Conservation (phyloP, 2,888 invertebrate genomes). For the Mythimna albipuncta region DNA sequence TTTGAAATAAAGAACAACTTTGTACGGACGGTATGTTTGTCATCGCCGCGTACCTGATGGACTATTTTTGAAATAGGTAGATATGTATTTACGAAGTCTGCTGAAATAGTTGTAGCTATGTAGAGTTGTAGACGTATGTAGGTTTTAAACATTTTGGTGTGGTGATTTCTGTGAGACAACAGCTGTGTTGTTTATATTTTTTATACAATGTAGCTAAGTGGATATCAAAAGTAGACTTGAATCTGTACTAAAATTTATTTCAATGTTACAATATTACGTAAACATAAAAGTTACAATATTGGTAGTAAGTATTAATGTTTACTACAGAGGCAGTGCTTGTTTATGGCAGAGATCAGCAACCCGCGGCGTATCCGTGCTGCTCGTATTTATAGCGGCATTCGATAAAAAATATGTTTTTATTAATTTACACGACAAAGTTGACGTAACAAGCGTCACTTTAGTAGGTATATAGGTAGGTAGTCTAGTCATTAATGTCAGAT, state of each 20-base stretch:
- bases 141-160: conserved; percentile 10
- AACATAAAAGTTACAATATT: conserved; percentile 55
- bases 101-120: neutral
- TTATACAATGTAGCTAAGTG: conserved; percentile 2
- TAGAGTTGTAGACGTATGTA: neutral
- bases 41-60: conserved; percentile 59
- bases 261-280: too few relatives aligned
- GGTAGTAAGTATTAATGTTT: conserved; percentile 74
- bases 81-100: conserved; percentile 14
- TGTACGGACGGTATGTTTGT: conserved; percentile 52
- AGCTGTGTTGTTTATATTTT: conserved; percentile 22
- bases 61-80: conserved; percentile 39
- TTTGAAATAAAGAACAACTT: conserved; percentile 53
- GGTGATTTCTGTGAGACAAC: conserved; percentile 13
- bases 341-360: conserved; percentile 81
- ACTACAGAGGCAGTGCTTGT: conserved; percentile 76
- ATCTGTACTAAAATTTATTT: too few relatives aligned
- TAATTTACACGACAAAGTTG: conserved; percentile 68
- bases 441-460: conserved; percentile 53
- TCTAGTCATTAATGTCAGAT: too few relatives aligned
- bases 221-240: neutral
- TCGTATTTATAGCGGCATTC: conserved; percentile 72
- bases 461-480: too few relatives aligned
- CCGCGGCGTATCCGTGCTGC: conserved; percentile 66
- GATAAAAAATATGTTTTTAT: conserved; percentile 73